phyloP scores from a whole-genome alignment of 1,140 invertebrate genomes.

The Danaus plexippus region DNA sequence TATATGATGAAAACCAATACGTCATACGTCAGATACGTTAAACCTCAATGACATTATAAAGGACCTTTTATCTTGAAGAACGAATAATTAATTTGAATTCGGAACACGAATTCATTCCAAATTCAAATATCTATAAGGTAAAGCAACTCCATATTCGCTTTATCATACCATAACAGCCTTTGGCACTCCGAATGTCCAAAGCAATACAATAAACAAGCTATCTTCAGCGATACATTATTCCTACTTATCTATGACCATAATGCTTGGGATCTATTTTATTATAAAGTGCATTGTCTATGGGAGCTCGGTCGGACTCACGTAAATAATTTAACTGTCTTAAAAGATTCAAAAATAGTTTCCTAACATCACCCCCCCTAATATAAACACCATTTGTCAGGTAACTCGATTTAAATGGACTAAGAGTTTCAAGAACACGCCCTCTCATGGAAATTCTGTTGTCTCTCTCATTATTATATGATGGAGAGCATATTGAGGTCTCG shows the following conservation, averaged over 20 bases:
- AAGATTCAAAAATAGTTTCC: slow-evolving; percentile 73
- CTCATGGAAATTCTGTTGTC: slow-evolving; percentile 34
- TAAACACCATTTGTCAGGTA: slow-evolving; percentile 71
- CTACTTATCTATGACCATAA: slow-evolving; percentile 66
- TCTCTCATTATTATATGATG: slow-evolving; percentile 25
- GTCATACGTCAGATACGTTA: too few relatives aligned
- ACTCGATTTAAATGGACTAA: slow-evolving; percentile 64
- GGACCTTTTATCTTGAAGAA: too few relatives aligned
- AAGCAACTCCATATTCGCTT: slow-evolving; percentile 39
- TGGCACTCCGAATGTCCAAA: slow-evolving; percentile 53
- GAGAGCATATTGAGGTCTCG: slow-evolving; percentile 27
- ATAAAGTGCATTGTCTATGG: slow-evolving; percentile 69
- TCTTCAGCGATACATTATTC: slow-evolving; percentile 65
- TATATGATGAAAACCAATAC: too few relatives aligned
- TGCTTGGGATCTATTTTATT: slow-evolving; percentile 66
- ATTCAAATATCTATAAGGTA: slow-evolving; percentile 23
- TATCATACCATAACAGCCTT: slow-evolving; percentile 55
- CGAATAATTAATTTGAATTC: too few relatives aligned
- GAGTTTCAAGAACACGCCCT: slow-evolving; percentile 56
- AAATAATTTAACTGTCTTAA: slow-evolving; percentile 72
- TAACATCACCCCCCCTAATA: slow-evolving; percentile 69
- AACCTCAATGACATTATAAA: too few relatives aligned
- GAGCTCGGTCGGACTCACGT: slow-evolving; percentile 57
- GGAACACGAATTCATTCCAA: slow-evolving; percentile 16
- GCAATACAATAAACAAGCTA: slow-evolving; percentile 64